Evolutionary conservation across 2,797 vertebrate species (phyloP), one percentile per base, ranked within the genome.

Genomic region (Austrolebias charrua): DNA sequence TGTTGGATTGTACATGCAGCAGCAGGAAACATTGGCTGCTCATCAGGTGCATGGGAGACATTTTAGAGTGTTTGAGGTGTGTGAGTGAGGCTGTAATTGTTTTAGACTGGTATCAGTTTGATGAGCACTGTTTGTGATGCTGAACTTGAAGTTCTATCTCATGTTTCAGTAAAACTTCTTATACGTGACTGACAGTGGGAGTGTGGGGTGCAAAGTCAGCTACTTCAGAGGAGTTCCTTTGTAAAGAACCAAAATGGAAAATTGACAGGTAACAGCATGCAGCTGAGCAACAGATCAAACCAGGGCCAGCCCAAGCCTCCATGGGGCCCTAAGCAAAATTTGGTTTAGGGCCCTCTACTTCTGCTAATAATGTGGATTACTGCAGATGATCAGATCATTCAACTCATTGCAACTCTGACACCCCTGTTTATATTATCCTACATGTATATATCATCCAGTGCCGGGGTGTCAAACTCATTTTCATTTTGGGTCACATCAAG

Each of bases 241-340:
- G 88, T 65, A 73, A 93, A 94, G 88, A 92, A 94, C 58, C 92
- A 89, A 71, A 94, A 94, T 73, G 94, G 93, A 49, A 93, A 66
- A 73, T 89, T 92, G 64, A 88, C 87, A 90, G 94, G 94, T 94
- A 69, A 71, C 42, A 38, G 47, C 6, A 12, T 24, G 7, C 3
- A 55, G 18, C n/a, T 33, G 44, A 46, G 47, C n/a, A 53, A 13
- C 4, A 15, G 6, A 9, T 49, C 16, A 58, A 43, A 55, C 9
- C n/a, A n/a, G n/a, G n/a, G n/a, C n/a, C n/a, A n/a, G n/a, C n/a
- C n/a, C n/a, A n/a, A n/a, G n/a, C n/a, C n/a, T n/a, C n/a, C n/a
- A n/a, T n/a, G n/a, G n/a, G n/a, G n/a, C n/a, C n/a, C n/a, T n/a
- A n/a, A n/a, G n/a, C n/a, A n/a, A n/a, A n/a, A n/a, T n/a, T n/a